Percentiles rank a stretch among this genome's conserved stretches.
Conservation (phyloP, 2,797 vertebrate species). For the Scyliorhinus canicula region DNA sequence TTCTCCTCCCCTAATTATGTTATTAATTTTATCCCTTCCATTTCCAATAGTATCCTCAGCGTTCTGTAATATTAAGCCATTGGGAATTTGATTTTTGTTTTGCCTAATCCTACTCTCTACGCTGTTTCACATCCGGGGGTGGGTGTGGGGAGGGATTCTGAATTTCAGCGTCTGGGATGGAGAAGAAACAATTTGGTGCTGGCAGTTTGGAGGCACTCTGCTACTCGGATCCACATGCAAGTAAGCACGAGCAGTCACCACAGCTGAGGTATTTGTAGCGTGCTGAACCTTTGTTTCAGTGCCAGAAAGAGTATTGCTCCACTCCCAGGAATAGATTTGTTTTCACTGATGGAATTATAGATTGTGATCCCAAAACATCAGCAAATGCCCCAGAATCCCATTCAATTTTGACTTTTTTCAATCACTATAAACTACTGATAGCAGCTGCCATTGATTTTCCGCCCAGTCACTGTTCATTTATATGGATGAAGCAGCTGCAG, state of each 20-base stretch:
- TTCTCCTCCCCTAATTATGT: not conserved
- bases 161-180: not conserved
- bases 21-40: not conserved
- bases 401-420: not conserved
- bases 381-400: not conserved
- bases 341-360: not conserved
- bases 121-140: not conserved
- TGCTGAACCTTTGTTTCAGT: not conserved
- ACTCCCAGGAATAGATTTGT: not conserved
- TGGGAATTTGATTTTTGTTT: not conserved
- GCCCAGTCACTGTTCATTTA: not conserved
- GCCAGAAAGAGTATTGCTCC: not conserved
- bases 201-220: not conserved
- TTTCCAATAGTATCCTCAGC: not conserved
- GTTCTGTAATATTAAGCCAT: not conserved
- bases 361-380: not conserved
- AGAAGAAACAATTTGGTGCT: not conserved
- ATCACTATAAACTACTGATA: not conserved
- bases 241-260: not conserved
- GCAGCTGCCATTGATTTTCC: not conserved
- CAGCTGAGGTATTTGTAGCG: not conserved
- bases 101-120: not conserved
- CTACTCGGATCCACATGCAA: not conserved
- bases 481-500: not conserved
- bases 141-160: not conserved